Conservation (phyloP, 2,113 vertebrate genomes). For the Zapornia atra region DNA sequence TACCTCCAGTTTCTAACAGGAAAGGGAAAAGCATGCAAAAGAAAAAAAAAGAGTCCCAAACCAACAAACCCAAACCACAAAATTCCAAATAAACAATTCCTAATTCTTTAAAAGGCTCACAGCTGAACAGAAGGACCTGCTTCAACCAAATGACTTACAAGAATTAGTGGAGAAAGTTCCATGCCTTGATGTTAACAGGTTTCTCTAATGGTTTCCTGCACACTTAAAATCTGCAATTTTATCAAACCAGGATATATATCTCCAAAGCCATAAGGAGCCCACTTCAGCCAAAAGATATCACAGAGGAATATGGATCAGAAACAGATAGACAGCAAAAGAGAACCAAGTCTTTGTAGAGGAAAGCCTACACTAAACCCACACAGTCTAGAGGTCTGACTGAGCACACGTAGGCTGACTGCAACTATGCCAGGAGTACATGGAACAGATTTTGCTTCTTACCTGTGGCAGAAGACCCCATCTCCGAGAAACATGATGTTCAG, state of each 20-base stretch:
- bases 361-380: neutral
- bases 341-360: neutral
- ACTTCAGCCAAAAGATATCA: neutral
- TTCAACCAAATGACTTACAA: neutral
- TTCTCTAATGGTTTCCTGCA: neutral
- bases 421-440: neutral
- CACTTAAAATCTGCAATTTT: neutral
- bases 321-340: neutral
- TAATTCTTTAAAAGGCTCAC: neutral
- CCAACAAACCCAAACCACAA: neutral
- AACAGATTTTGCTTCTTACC: neutral
- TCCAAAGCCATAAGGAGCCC: neutral
- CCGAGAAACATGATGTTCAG: neutral
- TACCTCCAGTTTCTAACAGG: neutral
- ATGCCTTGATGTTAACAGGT: neutral
- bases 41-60: neutral
- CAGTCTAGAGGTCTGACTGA: neutral
- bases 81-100: neutral
- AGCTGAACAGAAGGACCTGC: neutral
- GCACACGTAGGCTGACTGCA: neutral
- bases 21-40: neutral
- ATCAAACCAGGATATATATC: neutral
- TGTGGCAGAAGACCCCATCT: neutral
- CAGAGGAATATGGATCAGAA: neutral
- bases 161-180: neutral